phyloP scores from a whole-genome alignment of 2,113 vertebrate species.

The Gavialis gangeticus region DNA sequence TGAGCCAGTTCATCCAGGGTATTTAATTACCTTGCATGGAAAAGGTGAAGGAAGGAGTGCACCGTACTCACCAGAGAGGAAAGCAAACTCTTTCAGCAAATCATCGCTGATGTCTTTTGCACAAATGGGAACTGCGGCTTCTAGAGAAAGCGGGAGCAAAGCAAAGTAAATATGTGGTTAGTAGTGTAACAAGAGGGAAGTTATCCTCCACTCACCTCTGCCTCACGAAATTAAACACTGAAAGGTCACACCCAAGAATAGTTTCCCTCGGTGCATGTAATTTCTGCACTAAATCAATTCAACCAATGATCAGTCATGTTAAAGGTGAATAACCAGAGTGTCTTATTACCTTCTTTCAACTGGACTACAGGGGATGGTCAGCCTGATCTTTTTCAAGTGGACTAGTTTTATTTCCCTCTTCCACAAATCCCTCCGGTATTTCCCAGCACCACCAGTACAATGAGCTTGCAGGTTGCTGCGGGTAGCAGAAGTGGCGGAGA shows the following conservation, averaged over 20 bases:
- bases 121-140: conserved; percentile 80
- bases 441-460: fast-evolving
- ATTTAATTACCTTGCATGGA: conserved; percentile 41
- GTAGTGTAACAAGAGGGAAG: background rate
- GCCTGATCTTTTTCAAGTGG: background rate
- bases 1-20: background rate
- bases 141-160: conserved; percentile 71
- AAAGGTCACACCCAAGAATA: background rate
- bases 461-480: background rate
- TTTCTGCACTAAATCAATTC: background rate
- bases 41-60: background rate
- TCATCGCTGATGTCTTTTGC: conserved; percentile 90
- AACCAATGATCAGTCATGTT: fast-evolving
- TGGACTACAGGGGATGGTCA: fast-evolving
- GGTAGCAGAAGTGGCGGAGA: background rate
- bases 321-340: background rate
- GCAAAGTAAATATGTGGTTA: background rate
- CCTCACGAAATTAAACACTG: background rate
- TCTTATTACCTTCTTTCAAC: background rate
- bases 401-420: background rate
- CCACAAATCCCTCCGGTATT: no score
- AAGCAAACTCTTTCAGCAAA: conserved; percentile 93
- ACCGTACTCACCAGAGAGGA: conserved; percentile 89
- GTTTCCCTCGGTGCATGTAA: background rate
- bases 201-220: background rate